phyloP scores from a whole-genome alignment of 2,888 invertebrate species.

The Andrena bicolor region DNA sequence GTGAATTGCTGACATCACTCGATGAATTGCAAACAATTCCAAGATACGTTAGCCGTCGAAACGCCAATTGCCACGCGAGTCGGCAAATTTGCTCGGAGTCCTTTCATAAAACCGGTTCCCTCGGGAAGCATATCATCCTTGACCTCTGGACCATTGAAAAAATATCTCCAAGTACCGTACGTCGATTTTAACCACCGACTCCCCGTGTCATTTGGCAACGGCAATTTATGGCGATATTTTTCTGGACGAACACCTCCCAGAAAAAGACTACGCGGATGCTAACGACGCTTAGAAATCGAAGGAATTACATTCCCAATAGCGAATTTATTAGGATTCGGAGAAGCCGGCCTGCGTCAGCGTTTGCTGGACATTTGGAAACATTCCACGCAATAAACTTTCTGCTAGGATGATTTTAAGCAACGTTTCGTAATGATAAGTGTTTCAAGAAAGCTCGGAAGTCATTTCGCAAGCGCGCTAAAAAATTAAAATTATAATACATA shows the following conservation, averaged over 20 bases:
- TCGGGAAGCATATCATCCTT: conserved; percentile 55
- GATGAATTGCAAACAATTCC: conserved; percentile 38
- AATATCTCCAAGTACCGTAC: conserved; percentile 49
- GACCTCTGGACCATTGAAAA: conserved; percentile 48
- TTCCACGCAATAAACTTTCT: conserved; percentile 1
- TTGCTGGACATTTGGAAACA: neutral
- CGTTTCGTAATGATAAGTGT: conserved; percentile 10
- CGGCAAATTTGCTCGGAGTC: conserved; percentile 45
- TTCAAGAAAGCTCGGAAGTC: neutral
- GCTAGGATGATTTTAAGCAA: neutral
- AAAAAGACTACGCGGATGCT: neutral
- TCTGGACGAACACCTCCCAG: neutral
- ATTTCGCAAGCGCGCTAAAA: neutral
- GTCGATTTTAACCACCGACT: conserved; percentile 23
- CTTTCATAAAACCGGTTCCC: conserved; percentile 55
- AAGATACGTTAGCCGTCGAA: neutral
- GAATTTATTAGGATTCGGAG: conserved; percentile 21
- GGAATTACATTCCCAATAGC: conserved; percentile 7
- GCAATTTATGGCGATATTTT: conserved; percentile 38
- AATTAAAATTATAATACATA: too few species aligned
- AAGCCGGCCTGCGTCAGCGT: neutral
- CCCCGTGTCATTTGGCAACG: neutral
- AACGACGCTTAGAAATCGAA: conserved; percentile 19
- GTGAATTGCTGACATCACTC: neutral
- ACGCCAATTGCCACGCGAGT: conserved; percentile 31